These are phyloP conservation scores for Papilio helenus DNA, from an alignment of 1,140 invertebrate species.

Conservation along the genomic window DNA sequence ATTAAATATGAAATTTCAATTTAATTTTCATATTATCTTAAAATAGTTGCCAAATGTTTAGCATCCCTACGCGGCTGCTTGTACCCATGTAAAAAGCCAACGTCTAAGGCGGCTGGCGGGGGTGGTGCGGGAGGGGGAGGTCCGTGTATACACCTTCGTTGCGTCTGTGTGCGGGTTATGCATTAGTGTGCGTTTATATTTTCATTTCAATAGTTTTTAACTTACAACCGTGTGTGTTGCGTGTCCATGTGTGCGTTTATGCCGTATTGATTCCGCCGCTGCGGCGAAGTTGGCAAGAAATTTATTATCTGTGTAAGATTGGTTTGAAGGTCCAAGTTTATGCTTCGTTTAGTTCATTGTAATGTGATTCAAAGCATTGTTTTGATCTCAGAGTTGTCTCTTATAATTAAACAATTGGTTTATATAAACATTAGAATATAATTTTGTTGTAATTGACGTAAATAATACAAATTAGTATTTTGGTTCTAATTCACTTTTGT, in stretches of 20 bases:
- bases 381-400: background rate
- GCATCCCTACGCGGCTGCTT: conserved; percentile 63
- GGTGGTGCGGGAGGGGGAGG: conserved; percentile 47
- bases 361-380: background rate
- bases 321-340: conserved; percentile 37
- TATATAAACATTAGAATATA: too few relatives aligned
- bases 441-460: too few relatives aligned
- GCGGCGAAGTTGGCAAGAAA: conserved; percentile 69
- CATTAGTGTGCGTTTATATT: conserved; percentile 70
- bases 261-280: conserved; percentile 76
- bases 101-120: conserved; percentile 69
- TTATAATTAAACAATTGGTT: background rate
- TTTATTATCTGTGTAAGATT: conserved; percentile 74
- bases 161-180: conserved; percentile 54
- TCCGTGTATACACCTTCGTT: conserved; percentile 60
- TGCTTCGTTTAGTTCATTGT: conserved; percentile 29
- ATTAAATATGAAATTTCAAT: background rate
- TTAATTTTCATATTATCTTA: background rate
- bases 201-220: conserved; percentile 81
- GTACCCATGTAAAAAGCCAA: conserved; percentile 79
- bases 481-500: background rate
- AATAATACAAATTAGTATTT: too few relatives aligned
- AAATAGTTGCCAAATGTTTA: conserved; percentile 53
- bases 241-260: conserved; percentile 72
- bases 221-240: conserved; percentile 67